Evolutionary conservation across 2,797 vertebrate species (phyloP).

Genomic region (Tenualosa ilisha): DNA sequence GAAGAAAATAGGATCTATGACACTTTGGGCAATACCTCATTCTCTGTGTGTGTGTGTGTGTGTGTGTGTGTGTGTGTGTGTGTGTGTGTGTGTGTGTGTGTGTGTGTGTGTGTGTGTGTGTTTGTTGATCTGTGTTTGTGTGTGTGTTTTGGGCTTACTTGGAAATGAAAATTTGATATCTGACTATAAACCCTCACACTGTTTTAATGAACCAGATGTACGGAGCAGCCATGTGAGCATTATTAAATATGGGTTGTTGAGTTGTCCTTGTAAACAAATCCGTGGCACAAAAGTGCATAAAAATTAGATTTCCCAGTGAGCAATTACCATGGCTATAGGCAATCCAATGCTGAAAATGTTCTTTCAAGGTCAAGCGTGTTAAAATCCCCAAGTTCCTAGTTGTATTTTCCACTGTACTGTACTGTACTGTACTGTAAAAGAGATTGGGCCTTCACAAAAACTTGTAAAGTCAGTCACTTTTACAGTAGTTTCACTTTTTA

Average conservation of each 20-base stretch:
- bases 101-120: no score
- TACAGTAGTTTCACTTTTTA: neutral
- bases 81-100: no score
- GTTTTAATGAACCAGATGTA: neutral
- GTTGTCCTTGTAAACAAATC: conserved; percentile 10
- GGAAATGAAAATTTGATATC: neutral
- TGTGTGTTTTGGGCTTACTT: neutral
- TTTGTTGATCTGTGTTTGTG: no score
- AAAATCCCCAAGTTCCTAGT: no score
- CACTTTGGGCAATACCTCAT: neutral
- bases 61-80: no score
- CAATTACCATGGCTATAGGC: neutral
- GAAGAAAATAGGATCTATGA: neutral
- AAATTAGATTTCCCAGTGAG: neutral
- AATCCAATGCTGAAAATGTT: no score
- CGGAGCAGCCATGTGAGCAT: neutral
- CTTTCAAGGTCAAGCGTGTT: no score
- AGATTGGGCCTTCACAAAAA: neutral
- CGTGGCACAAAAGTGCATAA: neutral
- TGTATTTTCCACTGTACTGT: neutral
- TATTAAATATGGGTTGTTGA: neutral
- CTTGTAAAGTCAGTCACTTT: neutral
- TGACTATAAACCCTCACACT: neutral
- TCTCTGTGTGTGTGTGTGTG: no score
- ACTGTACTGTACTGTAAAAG: neutral